Evolutionary conservation across 1,140 invertebrate species (phyloP).

Genomic region (Heliconius nattereri): DNA sequence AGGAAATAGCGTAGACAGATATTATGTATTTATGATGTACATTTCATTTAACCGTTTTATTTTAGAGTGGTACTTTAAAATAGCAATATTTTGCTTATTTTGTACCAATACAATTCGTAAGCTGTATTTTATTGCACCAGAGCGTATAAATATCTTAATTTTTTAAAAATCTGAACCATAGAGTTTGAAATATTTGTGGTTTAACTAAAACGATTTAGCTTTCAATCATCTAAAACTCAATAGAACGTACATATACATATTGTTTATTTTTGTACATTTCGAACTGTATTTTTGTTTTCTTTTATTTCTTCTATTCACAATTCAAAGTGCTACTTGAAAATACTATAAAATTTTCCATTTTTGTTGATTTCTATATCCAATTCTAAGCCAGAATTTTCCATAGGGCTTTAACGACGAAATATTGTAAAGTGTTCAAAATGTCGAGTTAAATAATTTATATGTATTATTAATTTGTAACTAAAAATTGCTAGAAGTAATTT

Average conservation of each 20-base stretch:
- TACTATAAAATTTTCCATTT: neutral
- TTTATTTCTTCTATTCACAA: neutral
- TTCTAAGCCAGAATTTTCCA: neutral
- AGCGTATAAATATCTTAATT: neutral
- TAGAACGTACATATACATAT: neutral
- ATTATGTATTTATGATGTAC: neutral
- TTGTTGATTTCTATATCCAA: neutral
- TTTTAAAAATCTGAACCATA: neutral
- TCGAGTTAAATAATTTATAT: neutral
- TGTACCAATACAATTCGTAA: neutral
- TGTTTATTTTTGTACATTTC: neutral
- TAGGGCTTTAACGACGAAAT: neutral
- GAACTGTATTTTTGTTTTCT: neutral
- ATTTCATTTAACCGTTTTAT: too few species aligned
- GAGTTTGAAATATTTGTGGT: neutral
- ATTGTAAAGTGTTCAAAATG: neutral
- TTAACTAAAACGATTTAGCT: neutral
- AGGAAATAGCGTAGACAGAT: neutral
- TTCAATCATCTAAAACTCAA: neutral
- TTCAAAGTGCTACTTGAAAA: neutral
- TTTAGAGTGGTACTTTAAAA: too few species aligned
- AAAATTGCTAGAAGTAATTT: too few species aligned
- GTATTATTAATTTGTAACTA: too few species aligned
- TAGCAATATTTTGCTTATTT: neutral
- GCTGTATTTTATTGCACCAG: neutral